Percentiles rank a stretch among this genome's conserved stretches.
Evolutionary conservation across 2,888 invertebrate species (phyloP).

Genomic region (Aelia acuminata): DNA sequence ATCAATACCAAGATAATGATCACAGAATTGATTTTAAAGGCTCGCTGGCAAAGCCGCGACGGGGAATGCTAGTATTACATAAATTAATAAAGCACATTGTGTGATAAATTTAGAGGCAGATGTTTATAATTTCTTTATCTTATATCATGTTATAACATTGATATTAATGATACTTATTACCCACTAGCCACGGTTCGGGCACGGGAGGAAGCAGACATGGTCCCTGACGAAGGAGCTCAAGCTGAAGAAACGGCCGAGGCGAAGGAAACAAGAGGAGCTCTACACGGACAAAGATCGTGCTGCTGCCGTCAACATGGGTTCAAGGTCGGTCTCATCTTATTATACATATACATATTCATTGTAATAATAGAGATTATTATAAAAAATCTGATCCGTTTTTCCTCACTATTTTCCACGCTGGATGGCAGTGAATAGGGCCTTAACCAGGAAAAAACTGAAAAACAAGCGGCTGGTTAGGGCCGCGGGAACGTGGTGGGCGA

Average conservation of each 20-base stretch:
- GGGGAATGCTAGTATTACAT: too few species aligned
- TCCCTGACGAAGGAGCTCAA: conserved; percentile 63
- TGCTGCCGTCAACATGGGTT: conserved; percentile 88
- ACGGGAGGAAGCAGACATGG: conserved; percentile 36
- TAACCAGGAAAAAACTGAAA: background rate
- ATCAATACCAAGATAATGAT: too few species aligned
- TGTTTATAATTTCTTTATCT: too few species aligned
- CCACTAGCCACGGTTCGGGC: background rate
- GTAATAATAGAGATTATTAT: background rate
- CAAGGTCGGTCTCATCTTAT: conserved; percentile 67
- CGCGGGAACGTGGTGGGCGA: background rate
- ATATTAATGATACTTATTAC: background rate
- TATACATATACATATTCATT: background rate
- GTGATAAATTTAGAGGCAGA: too few species aligned
- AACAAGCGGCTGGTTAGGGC: background rate
- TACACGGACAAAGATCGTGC: conserved; percentile 94
- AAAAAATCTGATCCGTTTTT: background rate
- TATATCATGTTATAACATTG: too few species aligned
- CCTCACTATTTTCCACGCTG: background rate
- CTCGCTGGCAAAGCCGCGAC: too few species aligned
- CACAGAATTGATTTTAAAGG: too few species aligned
- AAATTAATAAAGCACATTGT: too few species aligned
- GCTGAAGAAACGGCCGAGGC: conserved; percentile 66
- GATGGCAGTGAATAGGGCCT: background rate
- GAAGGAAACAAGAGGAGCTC: conserved; percentile 75